Percentiles rank a stretch among this genome's conserved stretches.
These are phyloP conservation scores for Okapia johnstoni DNA, from an alignment of 2,113 vertebrate genomes.

Conservation along the genomic window DNA sequence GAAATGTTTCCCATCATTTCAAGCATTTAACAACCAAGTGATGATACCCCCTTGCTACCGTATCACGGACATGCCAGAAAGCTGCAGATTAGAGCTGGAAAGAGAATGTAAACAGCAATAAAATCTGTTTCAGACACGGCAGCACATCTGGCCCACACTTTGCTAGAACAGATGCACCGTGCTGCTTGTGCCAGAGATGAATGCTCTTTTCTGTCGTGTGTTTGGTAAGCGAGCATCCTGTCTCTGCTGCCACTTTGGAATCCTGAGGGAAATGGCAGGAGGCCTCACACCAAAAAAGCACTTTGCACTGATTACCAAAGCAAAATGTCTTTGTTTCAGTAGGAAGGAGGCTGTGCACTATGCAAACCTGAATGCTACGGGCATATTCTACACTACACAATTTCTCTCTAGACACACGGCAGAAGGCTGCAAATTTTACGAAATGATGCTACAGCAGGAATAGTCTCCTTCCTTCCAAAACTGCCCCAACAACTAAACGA, in stretches of 20 bases:
- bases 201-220: background rate
- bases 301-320: background rate
- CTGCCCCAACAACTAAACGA: background rate
- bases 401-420: conserved; percentile 48
- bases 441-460: background rate
- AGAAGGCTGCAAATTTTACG: conserved; percentile 28
- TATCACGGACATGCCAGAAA: background rate
- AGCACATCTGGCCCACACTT: conserved; percentile 22
- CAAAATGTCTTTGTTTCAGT: background rate
- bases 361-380: background rate
- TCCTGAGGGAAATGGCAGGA: background rate
- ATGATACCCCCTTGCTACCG: background rate
- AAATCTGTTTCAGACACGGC: conserved; percentile 23
- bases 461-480: conserved; percentile 5
- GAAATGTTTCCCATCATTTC: background rate
- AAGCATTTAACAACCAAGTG: background rate
- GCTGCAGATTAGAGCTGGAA: background rate
- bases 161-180: background rate
- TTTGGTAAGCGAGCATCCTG: background rate
- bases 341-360: background rate
- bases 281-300: background rate
- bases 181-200: background rate
- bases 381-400: background rate
- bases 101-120: conserved; percentile 8
- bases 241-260: background rate